Base-by-base conservation (phyloP, 37 sponge, comb jelly and placozoan genomes). In the Cliona cf. orientalis region DNA sequence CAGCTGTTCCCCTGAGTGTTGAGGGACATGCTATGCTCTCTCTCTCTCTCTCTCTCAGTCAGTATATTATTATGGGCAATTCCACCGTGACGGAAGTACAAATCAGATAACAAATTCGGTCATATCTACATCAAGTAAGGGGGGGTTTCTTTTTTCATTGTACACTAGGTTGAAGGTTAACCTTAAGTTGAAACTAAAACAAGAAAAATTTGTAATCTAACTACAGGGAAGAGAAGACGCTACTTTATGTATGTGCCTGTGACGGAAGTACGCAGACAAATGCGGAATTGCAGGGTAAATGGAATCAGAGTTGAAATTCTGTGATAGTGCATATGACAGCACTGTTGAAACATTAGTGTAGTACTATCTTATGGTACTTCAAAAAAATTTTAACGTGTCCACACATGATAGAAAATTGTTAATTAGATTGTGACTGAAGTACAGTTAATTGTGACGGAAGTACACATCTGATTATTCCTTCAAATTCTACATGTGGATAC, bases 1-100 rank as follows among this genome's bases (percentile, higher is more conserved):
- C n/a, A n/a, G n/a, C n/a, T n/a, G n/a, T n/a, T n/a, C n/a, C n/a
- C n/a, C n/a, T n/a, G n/a, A n/a, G n/a, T n/a, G n/a, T n/a, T n/a
- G n/a, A n/a, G n/a, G n/a, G n/a, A n/a, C n/a, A n/a, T n/a, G n/a
- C n/a, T n/a, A n/a, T n/a, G n/a, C n/a, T n/a, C n/a, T n/a, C n/a
- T n/a, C n/a, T n/a, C n/a, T n/a, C n/a, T n/a, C n/a, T n/a, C n/a
- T n/a, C n/a, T n/a, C n/a, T n/a, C n/a, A n/a, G n/a, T n/a, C n/a
- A n/a, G n/a, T n/a, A n/a, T n/a, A n/a, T n/a, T n/a, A n/a, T n/a
- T n/a, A n/a, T n/a, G 66, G 66, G 66, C 66, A 65, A 65, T 65
- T 65, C 66, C 66, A 65, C 35, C 66, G 66, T 65, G 66, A 65
- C 66, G 31, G 66, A 65, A 65, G 66, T 65, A 65, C 66, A 65